phyloP scores from a whole-genome alignment of 1,140 invertebrate species.

The Brachionus manjavacas region DNA sequence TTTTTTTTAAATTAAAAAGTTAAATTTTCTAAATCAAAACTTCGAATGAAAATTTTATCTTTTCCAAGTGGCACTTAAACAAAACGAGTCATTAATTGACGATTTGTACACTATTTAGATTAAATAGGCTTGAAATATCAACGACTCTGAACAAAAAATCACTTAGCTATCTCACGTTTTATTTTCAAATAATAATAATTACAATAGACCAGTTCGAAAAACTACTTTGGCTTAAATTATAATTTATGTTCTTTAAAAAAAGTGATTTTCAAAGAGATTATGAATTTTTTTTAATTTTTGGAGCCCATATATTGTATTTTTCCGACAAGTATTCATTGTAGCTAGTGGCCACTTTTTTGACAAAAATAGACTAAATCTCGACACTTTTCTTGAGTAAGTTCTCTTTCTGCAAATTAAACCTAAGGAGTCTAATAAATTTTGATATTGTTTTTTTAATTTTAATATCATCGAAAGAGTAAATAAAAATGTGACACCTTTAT shows the following conservation, averaged over 20 bases:
- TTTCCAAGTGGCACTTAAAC: neutral
- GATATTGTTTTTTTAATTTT: neutral
- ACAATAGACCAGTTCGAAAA: neutral
- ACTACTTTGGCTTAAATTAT: neutral
- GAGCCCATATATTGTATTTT: neutral
- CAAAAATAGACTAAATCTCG: neutral
- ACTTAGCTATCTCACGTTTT: neutral
- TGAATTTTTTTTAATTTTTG: neutral
- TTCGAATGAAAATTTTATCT: neutral
- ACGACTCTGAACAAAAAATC: neutral
- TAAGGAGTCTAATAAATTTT: neutral
- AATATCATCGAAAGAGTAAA: neutral
- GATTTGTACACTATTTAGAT: neutral
- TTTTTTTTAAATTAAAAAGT: neutral
- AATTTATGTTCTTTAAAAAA: neutral
- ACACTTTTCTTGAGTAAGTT: neutral
- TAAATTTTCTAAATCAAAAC: neutral
- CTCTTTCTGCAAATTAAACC: neutral
- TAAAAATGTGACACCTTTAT: neutral
- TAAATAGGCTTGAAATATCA: neutral
- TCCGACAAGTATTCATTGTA: neutral
- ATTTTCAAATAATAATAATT: neutral
- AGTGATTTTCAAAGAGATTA: neutral
- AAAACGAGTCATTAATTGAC: neutral
- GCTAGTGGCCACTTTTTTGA: neutral